Percentiles rank a stretch among this genome's conserved stretches.
These are phyloP conservation scores for Dolichomitus sp. DNA, from an alignment of 2,888 invertebrate genomes.

Conservation along the genomic window DNA sequence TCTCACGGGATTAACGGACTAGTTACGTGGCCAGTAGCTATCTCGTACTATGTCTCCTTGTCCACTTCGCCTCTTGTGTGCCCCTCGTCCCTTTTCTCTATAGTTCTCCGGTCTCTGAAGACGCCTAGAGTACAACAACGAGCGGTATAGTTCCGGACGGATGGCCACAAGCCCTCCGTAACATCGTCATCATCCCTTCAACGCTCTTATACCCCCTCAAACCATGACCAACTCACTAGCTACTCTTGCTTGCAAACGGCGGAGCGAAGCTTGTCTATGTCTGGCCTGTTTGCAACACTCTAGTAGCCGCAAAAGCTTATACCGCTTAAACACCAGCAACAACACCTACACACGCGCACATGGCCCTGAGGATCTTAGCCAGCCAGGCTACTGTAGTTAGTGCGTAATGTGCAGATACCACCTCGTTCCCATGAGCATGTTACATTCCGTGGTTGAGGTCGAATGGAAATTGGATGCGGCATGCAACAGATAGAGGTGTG, in stretches of 20 bases:
- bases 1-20: slow-evolving; percentile 61
- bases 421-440: slow-evolving; percentile 39
- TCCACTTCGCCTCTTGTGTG: background rate
- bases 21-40: slow-evolving; percentile 40
- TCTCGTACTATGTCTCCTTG: background rate
- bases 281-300: slow-evolving; percentile 33
- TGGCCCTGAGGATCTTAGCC: background rate
- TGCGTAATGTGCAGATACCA: slow-evolving; percentile 42
- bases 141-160: slow-evolving; percentile 30
- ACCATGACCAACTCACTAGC: slow-evolving; percentile 16
- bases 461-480: slow-evolving; percentile 56
- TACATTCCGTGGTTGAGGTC: slow-evolving; percentile 58
- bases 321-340: slow-evolving; percentile 36
- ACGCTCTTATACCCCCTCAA: slow-evolving; percentile 35
- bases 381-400: slow-evolving; percentile 25
- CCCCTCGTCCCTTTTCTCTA: slow-evolving; percentile 15
- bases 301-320: slow-evolving; percentile 48
- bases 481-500: slow-evolving; percentile 26
- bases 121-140: slow-evolving; percentile 36
- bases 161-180: slow-evolving; percentile 47
- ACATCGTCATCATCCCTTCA: slow-evolving; percentile 41
- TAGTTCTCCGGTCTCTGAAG: slow-evolving; percentile 26
- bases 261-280: slow-evolving; percentile 12
- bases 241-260: slow-evolving; percentile 4
- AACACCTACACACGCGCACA: slow-evolving; percentile 17